phyloP scores from a whole-genome alignment of 2,113 vertebrate species.

The Motacilla tschutschensis region DNA sequence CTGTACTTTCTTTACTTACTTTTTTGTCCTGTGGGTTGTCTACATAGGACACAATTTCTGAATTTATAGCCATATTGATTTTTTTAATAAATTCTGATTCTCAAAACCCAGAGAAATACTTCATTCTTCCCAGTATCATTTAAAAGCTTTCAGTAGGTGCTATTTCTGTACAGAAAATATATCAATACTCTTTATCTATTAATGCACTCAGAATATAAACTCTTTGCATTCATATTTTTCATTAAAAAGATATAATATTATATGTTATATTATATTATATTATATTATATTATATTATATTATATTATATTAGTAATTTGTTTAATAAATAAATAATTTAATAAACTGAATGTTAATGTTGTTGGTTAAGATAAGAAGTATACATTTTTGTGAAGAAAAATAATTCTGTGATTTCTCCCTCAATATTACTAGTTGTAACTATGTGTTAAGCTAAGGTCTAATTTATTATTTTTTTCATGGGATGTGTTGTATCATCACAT shows the following conservation, averaged over 20 bases:
- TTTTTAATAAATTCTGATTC: neutral
- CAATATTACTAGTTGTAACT: neutral
- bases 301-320: no score
- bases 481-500: neutral
- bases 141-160: accelerated
- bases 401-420: neutral
- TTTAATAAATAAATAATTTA: no score
- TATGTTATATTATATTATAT: no score
- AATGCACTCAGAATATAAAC: neutral
- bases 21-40: neutral
- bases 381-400: neutral
- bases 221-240: neutral
- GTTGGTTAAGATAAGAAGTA: neutral
- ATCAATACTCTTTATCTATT: neutral
- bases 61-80: neutral
- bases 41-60: neutral
- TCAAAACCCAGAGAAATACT: neutral
- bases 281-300: no score
- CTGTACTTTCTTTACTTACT: no score
- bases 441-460: neutral
- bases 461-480: neutral
- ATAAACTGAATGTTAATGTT: neutral
- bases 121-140: neutral
- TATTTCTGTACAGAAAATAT: neutral
- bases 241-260: neutral